Percentiles rank a stretch among this genome's conserved stretches.
Conservation (phyloP, 92 coral and sea anemone species). For the Porites evermanni region DNA sequence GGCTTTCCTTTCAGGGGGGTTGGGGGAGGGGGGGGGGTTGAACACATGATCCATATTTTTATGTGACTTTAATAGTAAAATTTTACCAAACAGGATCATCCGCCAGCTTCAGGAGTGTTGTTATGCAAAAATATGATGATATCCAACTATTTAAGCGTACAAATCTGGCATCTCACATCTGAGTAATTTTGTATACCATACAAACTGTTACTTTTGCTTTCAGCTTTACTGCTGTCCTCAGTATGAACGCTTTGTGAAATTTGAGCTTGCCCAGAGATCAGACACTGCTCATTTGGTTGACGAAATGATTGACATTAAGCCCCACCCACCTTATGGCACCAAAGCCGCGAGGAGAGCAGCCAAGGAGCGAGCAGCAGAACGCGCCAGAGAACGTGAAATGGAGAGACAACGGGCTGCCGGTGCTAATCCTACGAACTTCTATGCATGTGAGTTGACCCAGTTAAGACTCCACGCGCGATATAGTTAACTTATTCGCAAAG, state of each 20-base stretch:
- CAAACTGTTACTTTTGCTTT: not conserved
- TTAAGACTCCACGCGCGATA: too few species aligned
- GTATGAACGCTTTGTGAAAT: constrained; percentile 79
- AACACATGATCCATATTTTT: too few species aligned
- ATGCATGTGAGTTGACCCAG: constrained; percentile 77
- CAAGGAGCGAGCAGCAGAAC: constrained; percentile 96
- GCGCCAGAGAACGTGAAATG: constrained; percentile 96
- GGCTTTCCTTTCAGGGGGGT: too few species aligned
- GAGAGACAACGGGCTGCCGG: constrained; percentile 96
- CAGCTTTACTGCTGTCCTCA: constrained; percentile 89
- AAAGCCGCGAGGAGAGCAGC: constrained; percentile 99
- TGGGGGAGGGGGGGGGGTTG: too few species aligned
- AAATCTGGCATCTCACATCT: not conserved
- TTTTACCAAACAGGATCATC: too few species aligned
- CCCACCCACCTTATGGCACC: constrained; percentile 98
- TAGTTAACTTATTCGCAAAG: too few species aligned
- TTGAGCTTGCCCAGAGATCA: constrained; percentile 80
- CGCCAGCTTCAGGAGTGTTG: too few species aligned
- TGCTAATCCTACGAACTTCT: constrained; percentile 87
- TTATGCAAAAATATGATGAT: too few species aligned
- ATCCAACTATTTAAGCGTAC: not conserved
- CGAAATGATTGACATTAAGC: constrained; percentile 93
- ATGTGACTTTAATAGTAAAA: too few species aligned
- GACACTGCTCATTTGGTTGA: constrained; percentile 82
- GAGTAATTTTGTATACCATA: not conserved